Evolutionary conservation across 2,797 vertebrate species (phyloP).

Genomic region (Emydoidea blandingii): DNA sequence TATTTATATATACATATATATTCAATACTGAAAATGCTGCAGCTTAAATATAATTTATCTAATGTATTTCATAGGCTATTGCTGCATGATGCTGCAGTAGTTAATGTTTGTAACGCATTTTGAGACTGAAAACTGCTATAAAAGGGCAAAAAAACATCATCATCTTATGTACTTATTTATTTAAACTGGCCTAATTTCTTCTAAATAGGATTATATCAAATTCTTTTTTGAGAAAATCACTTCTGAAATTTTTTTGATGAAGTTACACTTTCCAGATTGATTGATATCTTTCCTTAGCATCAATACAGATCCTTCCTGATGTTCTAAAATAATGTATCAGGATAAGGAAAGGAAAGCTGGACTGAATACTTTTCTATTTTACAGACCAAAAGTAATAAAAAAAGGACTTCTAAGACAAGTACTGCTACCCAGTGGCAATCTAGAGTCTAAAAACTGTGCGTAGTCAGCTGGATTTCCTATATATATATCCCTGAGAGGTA

Average conservation of each 20-base stretch:
- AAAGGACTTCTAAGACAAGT: conserved; percentile 39
- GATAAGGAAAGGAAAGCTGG: neutral
- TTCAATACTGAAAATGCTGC: neutral
- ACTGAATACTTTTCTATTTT: neutral
- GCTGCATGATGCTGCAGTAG: neutral
- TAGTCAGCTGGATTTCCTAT: neutral
- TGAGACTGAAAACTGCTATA: neutral
- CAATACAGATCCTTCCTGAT: neutral
- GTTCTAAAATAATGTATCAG: neutral
- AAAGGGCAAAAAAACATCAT: neutral
- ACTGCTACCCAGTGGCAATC: conserved; percentile 66
- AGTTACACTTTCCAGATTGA: neutral
- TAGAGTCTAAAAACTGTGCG: neutral
- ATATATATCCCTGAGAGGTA: neutral
- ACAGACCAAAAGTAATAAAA: neutral
- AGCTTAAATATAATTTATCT: neutral
- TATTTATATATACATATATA: too few species aligned
- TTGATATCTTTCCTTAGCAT: neutral
- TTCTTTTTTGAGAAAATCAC: neutral
- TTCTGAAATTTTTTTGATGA: neutral
- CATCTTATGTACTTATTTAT: neutral
- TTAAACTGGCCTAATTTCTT: neutral
- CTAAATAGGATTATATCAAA: neutral
- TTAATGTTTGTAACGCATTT: neutral
- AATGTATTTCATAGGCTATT: neutral